Conservation (phyloP, 1,140 invertebrate species). For the Lasaia peninsularis region DNA sequence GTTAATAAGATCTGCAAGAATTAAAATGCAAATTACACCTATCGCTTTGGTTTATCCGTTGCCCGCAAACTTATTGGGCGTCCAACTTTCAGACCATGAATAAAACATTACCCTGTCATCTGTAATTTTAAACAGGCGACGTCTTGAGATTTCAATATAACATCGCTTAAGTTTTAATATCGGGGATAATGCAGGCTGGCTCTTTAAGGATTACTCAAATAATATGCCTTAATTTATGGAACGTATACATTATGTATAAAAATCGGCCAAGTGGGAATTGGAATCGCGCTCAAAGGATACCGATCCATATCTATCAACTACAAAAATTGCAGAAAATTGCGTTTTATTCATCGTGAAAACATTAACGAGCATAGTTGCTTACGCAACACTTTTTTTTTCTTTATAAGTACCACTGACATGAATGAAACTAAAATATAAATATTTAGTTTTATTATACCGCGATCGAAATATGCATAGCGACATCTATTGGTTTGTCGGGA, state of each 20-base stretch:
- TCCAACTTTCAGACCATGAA: constrained; percentile 38
- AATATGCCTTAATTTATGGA: constrained; percentile 10
- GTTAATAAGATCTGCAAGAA: constrained; percentile 31
- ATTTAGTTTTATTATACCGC: too few species aligned
- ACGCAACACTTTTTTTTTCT: too few species aligned
- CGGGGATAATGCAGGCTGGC: constrained; percentile 10
- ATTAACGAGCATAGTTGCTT: too few species aligned
- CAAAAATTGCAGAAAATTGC: too few species aligned
- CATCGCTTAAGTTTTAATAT: constrained; percentile 30
- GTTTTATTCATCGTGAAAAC: too few species aligned
- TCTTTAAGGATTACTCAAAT: constrained; percentile 8
- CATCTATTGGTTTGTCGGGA: too few species aligned
- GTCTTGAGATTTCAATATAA: constrained; percentile 49
- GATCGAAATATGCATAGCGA: too few species aligned
- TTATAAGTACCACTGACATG: too few species aligned
- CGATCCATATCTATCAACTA: too few species aligned
- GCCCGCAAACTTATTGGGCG: constrained; percentile 31
- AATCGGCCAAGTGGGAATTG: not conserved
- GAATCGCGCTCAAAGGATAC: too few species aligned
- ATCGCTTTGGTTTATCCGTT: constrained; percentile 24
- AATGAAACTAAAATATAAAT: too few species aligned
- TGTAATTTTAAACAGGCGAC: constrained; percentile 46
- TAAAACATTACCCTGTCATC: constrained; percentile 44
- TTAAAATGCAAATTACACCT: constrained; percentile 46
- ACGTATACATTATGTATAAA: constrained; percentile 13